phyloP scores from a whole-genome alignment of 2,888 invertebrate species.

The Ypsolopha scabrella region DNA sequence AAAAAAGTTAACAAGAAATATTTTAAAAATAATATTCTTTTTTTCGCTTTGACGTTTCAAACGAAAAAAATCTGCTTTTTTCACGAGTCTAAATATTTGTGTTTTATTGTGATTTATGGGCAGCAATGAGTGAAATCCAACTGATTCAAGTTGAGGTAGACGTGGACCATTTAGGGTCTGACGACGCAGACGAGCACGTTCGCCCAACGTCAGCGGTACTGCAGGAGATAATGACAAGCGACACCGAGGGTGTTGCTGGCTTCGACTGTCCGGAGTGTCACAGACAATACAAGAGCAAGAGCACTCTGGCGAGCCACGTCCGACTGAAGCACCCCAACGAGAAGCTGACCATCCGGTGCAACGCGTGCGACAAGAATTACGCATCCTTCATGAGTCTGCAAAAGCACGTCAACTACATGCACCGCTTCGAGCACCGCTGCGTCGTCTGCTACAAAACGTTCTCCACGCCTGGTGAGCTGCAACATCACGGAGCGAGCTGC shows the following conservation, averaged over 20 bases:
- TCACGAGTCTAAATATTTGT: neutral
- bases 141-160: constrained; percentile 20
- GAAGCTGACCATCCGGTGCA: constrained; percentile 23
- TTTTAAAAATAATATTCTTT: neutral
- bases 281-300: constrained; percentile 38
- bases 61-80: neutral
- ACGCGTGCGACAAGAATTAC: constrained; percentile 36
- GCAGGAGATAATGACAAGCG: constrained; percentile 26
- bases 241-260: constrained; percentile 17
- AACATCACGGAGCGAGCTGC: constrained; percentile 25
- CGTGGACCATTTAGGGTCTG: constrained; percentile 24
- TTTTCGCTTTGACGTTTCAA: neutral
- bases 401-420: constrained; percentile 45
- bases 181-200: constrained; percentile 31
- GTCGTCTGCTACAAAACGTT: constrained; percentile 38
- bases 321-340: constrained; percentile 37
- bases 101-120: neutral
- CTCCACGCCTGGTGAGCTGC: constrained; percentile 18
- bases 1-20: no score
- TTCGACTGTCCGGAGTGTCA: constrained; percentile 50
- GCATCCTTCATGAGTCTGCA: constrained; percentile 37
- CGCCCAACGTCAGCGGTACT: constrained; percentile 31
- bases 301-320: constrained; percentile 34
- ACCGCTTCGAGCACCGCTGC: constrained; percentile 32
- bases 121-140: neutral